Base-by-base conservation (phyloP, 1,140 invertebrate species). In the Pogonomyrmex barbatus region DNA sequence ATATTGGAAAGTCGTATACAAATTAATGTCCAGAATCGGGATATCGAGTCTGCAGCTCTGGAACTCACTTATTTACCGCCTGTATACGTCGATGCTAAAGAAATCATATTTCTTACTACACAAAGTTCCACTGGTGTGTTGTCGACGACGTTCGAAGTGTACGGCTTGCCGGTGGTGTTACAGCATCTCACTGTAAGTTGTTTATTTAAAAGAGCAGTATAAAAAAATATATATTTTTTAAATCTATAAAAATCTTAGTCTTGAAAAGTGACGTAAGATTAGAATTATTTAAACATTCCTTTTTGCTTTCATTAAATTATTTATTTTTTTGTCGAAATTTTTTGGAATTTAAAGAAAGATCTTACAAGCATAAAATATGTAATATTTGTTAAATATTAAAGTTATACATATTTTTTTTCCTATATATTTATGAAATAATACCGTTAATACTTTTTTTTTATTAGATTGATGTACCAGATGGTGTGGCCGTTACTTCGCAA, bases 31-130 rank as follows among this genome's bases (percentile, higher is more conserved):
- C 88, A 94, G n/a, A 95, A 93, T 84, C 92, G 92, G 6, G 94
- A 95, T 58, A 91, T 95, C 36, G 93, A 94, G 75, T 94, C 93
- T 17, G 90, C 89, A 77, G 91, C 89, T 24, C 79, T 95, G 17
- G 94, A 95, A 92, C 86, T 95, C 6, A 65, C 89, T 2, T 95
- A 94, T 91, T 89, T 95, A 36, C 95, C 95, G 60, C 93, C 94
- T 68, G 82, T 94, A 45, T 95, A 92, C 52, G 70, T 95, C 75
- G 89, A 89, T 14, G 91, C 90, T 5, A 95, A 93, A 68, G 95
- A 95, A 92, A 91, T 95, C 58, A 83, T 94, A 9, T 95, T 95
- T 79, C 62, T 92, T 10, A 90, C 78, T 78, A 82, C 89, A 45
- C 87, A 88, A 45, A 89, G 91, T 36, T 91, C 93, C 67, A 5